Conservation (phyloP, 2,113 vertebrate genomes). For the Platichthys flesus region DNA sequence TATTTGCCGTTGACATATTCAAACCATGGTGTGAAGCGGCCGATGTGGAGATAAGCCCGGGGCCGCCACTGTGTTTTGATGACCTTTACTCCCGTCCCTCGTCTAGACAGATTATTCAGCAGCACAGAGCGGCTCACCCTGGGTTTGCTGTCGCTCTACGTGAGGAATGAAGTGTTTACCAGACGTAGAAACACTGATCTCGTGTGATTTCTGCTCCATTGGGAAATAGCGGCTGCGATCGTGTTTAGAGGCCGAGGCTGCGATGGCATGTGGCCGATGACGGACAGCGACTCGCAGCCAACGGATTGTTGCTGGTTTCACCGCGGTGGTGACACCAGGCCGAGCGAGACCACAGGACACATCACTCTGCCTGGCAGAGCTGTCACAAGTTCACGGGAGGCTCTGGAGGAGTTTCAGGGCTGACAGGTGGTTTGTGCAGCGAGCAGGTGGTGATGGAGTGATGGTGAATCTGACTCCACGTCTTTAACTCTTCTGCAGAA, state of each 20-base stretch:
- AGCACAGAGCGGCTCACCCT: constrained; percentile 4
- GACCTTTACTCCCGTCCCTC: constrained; percentile 57
- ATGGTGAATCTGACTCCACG: not conserved
- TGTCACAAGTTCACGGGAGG: constrained; percentile 33
- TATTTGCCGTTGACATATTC: too few relatives aligned
- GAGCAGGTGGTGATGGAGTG: constrained; percentile 45
- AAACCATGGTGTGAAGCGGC: not conserved
- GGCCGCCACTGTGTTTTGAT: constrained; percentile 44
- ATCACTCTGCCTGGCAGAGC: constrained; percentile 9
- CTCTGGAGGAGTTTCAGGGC: not conserved
- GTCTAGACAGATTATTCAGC: constrained; percentile 67
- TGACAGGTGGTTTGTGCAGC: not conserved
- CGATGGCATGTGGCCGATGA: constrained; percentile 36
- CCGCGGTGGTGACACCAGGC: constrained; percentile 33
- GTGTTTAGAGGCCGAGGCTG: constrained; percentile 17
- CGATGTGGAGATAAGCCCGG: constrained; percentile 39
- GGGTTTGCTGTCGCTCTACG: not conserved
- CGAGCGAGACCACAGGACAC: constrained; percentile 31
- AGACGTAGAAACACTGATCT: not conserved
- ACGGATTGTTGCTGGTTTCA: constrained; percentile 55
- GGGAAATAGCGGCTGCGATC: constrained; percentile 6
- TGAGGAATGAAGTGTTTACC: not conserved
- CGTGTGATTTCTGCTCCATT: not conserved
- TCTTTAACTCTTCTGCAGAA: not conserved
- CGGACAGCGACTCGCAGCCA: constrained; percentile 29